These are phyloP conservation scores for Ornithoptera priamus DNA, from an alignment of 2,888 invertebrate species.

Conservation along the genomic window DNA sequence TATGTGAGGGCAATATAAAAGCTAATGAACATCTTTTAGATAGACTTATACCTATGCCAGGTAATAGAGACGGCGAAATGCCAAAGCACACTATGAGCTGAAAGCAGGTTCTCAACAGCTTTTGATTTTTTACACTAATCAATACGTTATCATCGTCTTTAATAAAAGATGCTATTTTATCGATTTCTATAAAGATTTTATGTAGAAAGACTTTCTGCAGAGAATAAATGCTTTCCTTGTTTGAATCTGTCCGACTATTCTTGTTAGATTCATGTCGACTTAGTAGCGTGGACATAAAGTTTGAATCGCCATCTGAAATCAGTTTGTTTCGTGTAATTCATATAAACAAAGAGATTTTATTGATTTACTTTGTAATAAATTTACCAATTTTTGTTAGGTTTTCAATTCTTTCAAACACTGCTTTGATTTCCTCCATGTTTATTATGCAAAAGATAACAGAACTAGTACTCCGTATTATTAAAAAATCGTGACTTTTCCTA, in stretches of 20 bases:
- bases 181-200: slow-evolving; percentile 66
- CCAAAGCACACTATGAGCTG: slow-evolving; percentile 84
- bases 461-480: not conserved
- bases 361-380: not conserved
- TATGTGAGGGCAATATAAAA: slow-evolving; percentile 49
- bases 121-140: slow-evolving; percentile 84
- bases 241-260: slow-evolving; percentile 4
- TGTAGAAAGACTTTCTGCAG: slow-evolving; percentile 64
- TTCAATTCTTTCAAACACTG: slow-evolving; percentile 24
- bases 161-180: slow-evolving; percentile 54
- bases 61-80: slow-evolving; percentile 82
- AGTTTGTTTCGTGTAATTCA: not conserved
- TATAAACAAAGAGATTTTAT: not conserved
- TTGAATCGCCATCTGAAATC: slow-evolving; percentile 55
- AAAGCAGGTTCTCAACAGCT: slow-evolving; percentile 80
- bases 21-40: slow-evolving; percentile 64
- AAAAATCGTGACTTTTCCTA: no score
- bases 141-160: slow-evolving; percentile 55
- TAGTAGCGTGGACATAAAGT: slow-evolving; percentile 43
- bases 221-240: slow-evolving; percentile 33
- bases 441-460: not conserved
- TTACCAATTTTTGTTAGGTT: slow-evolving; percentile 43
- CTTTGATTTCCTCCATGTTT: slow-evolving; percentile 17
- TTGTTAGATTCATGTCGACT: slow-evolving; percentile 31
- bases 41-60: slow-evolving; percentile 81